Percentiles rank a stretch among this genome's conserved stretches.
Evolutionary conservation across 2,888 invertebrate genomes (phyloP).

Genomic region (Drosophila nigritarsus): DNA sequence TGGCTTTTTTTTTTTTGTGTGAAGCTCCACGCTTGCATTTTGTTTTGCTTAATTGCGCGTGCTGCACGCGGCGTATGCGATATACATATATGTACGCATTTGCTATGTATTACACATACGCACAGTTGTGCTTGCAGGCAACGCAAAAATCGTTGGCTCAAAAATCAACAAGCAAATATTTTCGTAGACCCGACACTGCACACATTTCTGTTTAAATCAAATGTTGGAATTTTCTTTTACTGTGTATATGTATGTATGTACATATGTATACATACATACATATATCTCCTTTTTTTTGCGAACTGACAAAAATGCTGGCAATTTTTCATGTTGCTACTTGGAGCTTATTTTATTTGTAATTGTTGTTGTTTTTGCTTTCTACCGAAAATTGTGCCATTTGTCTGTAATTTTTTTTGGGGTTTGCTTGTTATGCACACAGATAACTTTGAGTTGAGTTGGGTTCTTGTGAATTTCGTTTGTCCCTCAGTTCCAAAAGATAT

Average conservation of each 20-base stretch:
- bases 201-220: constrained; percentile 48
- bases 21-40: constrained; percentile 62
- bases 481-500: constrained; percentile 8
- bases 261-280: too few relatives aligned
- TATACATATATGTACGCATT: constrained; percentile 38
- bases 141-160: constrained; percentile 20
- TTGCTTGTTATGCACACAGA: constrained; percentile 26
- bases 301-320: constrained; percentile 48
- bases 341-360: constrained; percentile 24
- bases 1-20: constrained; percentile 34
- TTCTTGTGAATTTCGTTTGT: constrained; percentile 15
- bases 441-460: constrained; percentile 32
- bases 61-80: constrained; percentile 74
- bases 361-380: constrained; percentile 18
- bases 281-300: constrained; percentile 6
- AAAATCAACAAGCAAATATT: constrained; percentile 68
- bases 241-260: neutral
- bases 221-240: constrained; percentile 55
- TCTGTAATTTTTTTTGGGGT: constrained; percentile 23
- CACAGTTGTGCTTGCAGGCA: constrained; percentile 47
- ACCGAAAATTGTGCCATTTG: constrained; percentile 54
- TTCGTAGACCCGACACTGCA: constrained; percentile 41
- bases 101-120: constrained; percentile 65
- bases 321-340: constrained; percentile 43
- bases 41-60: constrained; percentile 76